Base-by-base conservation (phyloP, 2,888 invertebrate species). In the Epirrhoe tristata region DNA sequence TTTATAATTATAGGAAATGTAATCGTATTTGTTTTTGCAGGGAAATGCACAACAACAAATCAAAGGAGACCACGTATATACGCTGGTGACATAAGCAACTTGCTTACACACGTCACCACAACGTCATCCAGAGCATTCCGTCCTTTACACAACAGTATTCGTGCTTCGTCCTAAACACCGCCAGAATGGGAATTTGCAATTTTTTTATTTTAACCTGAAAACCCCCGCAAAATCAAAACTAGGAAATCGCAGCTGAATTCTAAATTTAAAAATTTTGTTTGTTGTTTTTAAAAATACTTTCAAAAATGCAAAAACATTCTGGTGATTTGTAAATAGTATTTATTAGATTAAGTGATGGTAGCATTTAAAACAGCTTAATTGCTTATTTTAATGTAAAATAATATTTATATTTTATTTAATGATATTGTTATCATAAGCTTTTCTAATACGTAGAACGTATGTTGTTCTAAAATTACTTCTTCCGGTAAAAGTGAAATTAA, bases 251-350 rank as follows among this genome's bases (percentile, higher is more conserved):
- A 65, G 61, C 71, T 69, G 63, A 59, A 69, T 58, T 63, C 48
- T 10, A 62, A 50, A 61, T 54, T 55, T 4, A 31, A 64, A 61
- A 24, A 60, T 59, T 50, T 65, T 51, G 39, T 53, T 66, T 63
- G 39, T 55, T 58, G 31, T 53, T 66, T 63, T 52, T 58, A 61
- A 63, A 67, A 65, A 72, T 67, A 53, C 5, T 48, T 56, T 62
- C 48, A 43, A 58, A 63, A 60, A 52, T 16, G 58, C 60, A 64
- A 67, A 71, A 81, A 84, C 87, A 87, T 92, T 93, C 91, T 92
- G 92, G 93, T 91, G 91, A 89, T 88, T 87, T 93, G 93, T 93
- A 93, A 85, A 93, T 93, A 93, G 88, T 92, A 93, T 92, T 93
- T 92, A 91, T 91, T 93, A 93, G 91, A 79, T 77, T 91, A 88